Conservation (phyloP, 2,113 vertebrate genomes). For the Noturus placidus region DNA sequence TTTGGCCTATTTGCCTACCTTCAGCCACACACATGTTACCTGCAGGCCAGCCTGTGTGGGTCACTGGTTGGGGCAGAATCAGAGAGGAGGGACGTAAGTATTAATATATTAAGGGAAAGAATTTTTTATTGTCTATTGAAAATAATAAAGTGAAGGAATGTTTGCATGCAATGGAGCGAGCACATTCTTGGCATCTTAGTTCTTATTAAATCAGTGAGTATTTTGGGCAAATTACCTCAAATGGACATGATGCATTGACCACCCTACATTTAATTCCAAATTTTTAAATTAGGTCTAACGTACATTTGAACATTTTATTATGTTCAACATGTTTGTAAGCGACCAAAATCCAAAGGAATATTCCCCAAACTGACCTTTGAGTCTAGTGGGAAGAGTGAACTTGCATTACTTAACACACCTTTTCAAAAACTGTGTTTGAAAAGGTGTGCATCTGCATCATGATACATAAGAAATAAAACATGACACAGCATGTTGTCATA, state of each 20-base stretch:
- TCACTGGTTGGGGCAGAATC: slow-evolving; percentile 90
- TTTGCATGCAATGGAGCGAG: not conserved
- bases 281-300: not conserved
- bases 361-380: not conserved
- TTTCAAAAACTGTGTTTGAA: not conserved
- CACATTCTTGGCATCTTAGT: not conserved
- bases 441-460: not conserved
- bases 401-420: not conserved
- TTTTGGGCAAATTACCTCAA: not conserved
- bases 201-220: not conserved
- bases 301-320: not conserved
- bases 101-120: not conserved
- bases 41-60: slow-evolving; percentile 77
- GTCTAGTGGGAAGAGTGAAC: not conserved
- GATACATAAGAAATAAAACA: not conserved
- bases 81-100: slow-evolving; percentile 77
- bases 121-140: not conserved
- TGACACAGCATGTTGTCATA: not conserved
- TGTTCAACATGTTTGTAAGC: not conserved
- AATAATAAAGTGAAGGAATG: not conserved
- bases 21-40: slow-evolving; percentile 76
- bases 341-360: not conserved
- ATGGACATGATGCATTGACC: not conserved
- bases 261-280: not conserved
- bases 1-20: slow-evolving; percentile 88